These are phyloP conservation scores for Dendrolimus pini DNA, from an alignment of 2,888 invertebrate genomes.

Conservation along the genomic window DNA sequence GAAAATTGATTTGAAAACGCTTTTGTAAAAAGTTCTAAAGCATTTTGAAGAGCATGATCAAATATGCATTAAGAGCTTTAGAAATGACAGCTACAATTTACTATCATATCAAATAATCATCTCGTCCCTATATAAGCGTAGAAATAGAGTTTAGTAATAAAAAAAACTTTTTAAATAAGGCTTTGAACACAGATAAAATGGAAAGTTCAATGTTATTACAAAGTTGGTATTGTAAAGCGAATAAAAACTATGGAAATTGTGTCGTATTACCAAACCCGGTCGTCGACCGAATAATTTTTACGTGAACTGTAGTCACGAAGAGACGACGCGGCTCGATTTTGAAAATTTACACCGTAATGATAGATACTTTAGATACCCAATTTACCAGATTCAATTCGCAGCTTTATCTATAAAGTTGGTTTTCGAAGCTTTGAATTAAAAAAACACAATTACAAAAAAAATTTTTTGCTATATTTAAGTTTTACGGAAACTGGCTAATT, in stretches of 20 bases:
- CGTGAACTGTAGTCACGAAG: constrained; percentile 54
- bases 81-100: background rate
- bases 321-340: constrained; percentile 33
- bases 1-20: background rate
- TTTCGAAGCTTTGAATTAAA: too few relatives aligned
- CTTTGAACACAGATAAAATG: background rate
- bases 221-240: constrained; percentile 8
- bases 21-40: background rate
- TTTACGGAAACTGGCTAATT: too few relatives aligned
- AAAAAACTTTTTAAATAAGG: background rate
- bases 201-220: background rate
- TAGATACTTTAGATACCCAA: too few relatives aligned
- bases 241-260: constrained; percentile 21
- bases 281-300: constrained; percentile 50
- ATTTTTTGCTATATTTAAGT: too few relatives aligned
- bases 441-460: too few relatives aligned
- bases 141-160: background rate
- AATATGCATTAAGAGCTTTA: background rate
- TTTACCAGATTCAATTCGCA: too few relatives aligned
- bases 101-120: background rate
- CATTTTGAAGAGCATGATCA: background rate
- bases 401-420: too few relatives aligned
- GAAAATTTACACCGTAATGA: constrained; percentile 15
- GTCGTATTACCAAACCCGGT: constrained; percentile 18
- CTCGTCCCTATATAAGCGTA: background rate